Evolutionary conservation across 2,888 invertebrate species (phyloP), one percentile per base, ranked within the genome.

Genomic region (Trisateles emortualis): DNA sequence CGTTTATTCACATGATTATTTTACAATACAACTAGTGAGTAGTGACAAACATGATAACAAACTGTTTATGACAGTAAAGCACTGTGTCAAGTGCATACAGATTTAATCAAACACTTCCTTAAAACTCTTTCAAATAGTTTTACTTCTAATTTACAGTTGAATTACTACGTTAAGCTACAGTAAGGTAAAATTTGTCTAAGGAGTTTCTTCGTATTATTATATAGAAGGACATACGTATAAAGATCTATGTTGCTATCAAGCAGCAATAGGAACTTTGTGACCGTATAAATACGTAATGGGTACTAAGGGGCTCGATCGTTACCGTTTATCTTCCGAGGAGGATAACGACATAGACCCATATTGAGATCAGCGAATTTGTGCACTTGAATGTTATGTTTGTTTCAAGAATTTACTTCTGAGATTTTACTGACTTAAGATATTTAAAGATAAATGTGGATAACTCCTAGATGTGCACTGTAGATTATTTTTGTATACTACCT

Each of bases 231-330:
- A 16, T 16, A 35, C n/a, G 22, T 41, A 33, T 24, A 13, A 9
- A 35, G 29, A 10, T 13, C 13, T 26, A 29, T 42, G 1, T 14
- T 41, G 32, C 33, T 33, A 33, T 48, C 30, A 32, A 14, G 48
- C 22, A 41, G 33, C 26, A 35, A 33, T 35, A 48, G 26, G 35
- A 29, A 17, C 13, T 36, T 29, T 35, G 13, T 13, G 42, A 19
- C 36, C 26, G 17, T 42, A 48, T 41, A 36, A 49, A 49, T 41
- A 26, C 41, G 35, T 49, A 49, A 49, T 41, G 33, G 41, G 2
- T 41, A 9, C 42, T 36, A 42, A 42, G 41, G 33, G 41, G 26
- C 40, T 32, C 40, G 22, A 40, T n/a, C 32, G 39, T 33, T 30
- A 29, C 24, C 32, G 40, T 41, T 35, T 26, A 33, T 24, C 33